phyloP scores from a whole-genome alignment of 1,140 invertebrate genomes.

The Philopotamus ludificatus region DNA sequence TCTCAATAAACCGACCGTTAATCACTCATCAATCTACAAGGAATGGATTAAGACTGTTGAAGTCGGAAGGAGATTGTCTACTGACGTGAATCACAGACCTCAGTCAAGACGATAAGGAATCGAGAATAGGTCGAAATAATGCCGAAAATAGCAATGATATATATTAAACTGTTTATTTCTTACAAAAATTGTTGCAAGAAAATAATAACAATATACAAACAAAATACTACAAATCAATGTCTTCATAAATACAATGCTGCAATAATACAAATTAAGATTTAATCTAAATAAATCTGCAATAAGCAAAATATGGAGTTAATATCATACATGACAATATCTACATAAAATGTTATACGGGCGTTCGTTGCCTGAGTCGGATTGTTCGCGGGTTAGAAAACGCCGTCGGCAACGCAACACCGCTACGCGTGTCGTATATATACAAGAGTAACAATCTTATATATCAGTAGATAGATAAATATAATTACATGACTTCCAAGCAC shows the following conservation, averaged over 20 bases:
- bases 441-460: neutral
- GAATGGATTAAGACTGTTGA: too few species aligned
- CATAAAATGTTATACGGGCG: neutral
- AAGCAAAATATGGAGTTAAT: slow-evolving; percentile 9
- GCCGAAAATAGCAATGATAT: slow-evolving; percentile 13
- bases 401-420: too few species aligned
- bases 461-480: slow-evolving; percentile 1
- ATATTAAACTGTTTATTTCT: slow-evolving; percentile 37
- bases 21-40: too few species aligned
- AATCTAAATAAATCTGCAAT: neutral
- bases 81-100: too few species aligned
- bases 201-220: slow-evolving; percentile 24
- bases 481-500: slow-evolving; percentile 9
- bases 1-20: too few species aligned
- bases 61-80: too few species aligned
- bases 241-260: slow-evolving; percentile 5
- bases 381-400: too few species aligned
- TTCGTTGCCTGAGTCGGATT: neutral
- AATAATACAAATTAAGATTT: neutral
- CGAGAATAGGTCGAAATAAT: too few species aligned
- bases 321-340: slow-evolving; percentile 1
- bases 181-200: slow-evolving; percentile 34
- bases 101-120: too few species aligned
- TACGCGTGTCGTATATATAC: slow-evolving; percentile 1
- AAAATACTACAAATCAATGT: slow-evolving; percentile 8